A percentile compares a stretch with the other conserved stretches of the same genome.
These are phyloP conservation scores for Holotrichia oblita DNA, from an alignment of 1,140 invertebrate species.

Conservation along the genomic window DNA sequence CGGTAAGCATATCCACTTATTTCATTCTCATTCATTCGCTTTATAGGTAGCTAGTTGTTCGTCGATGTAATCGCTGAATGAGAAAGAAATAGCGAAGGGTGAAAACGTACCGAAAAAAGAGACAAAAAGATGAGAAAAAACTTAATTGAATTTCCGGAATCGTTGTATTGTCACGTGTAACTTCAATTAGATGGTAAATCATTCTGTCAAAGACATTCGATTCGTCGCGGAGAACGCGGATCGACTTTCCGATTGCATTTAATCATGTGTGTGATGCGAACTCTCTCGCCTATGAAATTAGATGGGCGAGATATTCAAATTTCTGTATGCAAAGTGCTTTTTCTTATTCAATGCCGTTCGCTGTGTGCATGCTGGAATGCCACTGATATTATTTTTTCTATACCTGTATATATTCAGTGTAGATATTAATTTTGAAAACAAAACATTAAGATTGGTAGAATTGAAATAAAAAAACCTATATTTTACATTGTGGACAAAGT, in stretches of 20 bases:
- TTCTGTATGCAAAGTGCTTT: slow-evolving; percentile 9
- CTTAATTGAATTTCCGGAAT: slow-evolving; percentile 30
- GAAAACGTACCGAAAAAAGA: not conserved
- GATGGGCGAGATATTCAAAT: slow-evolving; percentile 35
- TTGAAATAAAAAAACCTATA: no score
- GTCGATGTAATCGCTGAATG: not conserved
- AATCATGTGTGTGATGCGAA: slow-evolving; percentile 33
- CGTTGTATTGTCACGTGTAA: slow-evolving; percentile 35
- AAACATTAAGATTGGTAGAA: no score
- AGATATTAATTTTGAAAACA: no score
- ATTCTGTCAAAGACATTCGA: slow-evolving; percentile 33
- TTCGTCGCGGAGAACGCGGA: slow-evolving; percentile 24
- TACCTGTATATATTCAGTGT: no score
- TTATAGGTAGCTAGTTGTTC: not conserved
- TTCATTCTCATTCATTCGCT: not conserved
- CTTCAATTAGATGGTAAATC: slow-evolving; percentile 33
- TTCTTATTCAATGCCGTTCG: slow-evolving; percentile 2
- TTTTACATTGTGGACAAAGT: no score
- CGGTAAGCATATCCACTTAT: not conserved
- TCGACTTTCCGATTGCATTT: slow-evolving; percentile 30
- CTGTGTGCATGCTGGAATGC: not conserved
- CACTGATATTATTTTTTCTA: not conserved
- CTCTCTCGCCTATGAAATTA: slow-evolving; percentile 32
- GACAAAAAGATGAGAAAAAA: not conserved
- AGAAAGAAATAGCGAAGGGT: not conserved